These are phyloP conservation scores for Ylistrum balloti DNA, from an alignment of 1,140 invertebrate genomes.

Conservation along the genomic window DNA sequence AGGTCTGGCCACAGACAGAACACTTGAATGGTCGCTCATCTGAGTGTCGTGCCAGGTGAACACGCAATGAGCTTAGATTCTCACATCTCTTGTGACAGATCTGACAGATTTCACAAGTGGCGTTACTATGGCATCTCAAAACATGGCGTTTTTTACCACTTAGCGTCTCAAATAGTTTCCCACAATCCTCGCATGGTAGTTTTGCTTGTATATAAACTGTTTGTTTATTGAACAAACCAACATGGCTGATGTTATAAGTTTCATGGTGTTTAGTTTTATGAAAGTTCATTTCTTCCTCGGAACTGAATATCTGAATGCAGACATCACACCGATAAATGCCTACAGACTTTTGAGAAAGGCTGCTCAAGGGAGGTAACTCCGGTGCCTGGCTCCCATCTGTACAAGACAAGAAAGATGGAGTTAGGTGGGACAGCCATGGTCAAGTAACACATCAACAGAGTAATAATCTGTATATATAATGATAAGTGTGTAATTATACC, in stretches of 20 bases:
- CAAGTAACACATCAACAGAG: background rate
- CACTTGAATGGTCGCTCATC: slow-evolving; percentile 38
- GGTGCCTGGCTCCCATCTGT: slow-evolving; percentile 3
- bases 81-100: slow-evolving; percentile 44
- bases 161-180: background rate
- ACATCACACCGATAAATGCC: background rate
- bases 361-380: background rate
- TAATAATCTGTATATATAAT: too few relatives aligned
- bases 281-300: background rate
- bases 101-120: background rate
- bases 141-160: slow-evolving; percentile 16
- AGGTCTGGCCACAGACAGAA: slow-evolving; percentile 43
- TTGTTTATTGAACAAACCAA: background rate
- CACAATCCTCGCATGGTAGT: background rate
- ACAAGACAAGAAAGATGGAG: background rate
- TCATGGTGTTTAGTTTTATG: background rate
- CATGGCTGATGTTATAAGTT: background rate
- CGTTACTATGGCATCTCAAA: background rate
- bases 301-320: background rate
- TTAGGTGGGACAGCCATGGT: background rate
- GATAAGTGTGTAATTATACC: too few relatives aligned
- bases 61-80: slow-evolving; percentile 33
- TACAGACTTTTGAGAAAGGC: background rate
- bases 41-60: slow-evolving; percentile 46
- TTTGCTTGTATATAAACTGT: background rate